Evolutionary conservation across 2,113 vertebrate species (phyloP), one percentile per base, ranked within the genome.

Genomic region (Triplophysa tibetana): DNA sequence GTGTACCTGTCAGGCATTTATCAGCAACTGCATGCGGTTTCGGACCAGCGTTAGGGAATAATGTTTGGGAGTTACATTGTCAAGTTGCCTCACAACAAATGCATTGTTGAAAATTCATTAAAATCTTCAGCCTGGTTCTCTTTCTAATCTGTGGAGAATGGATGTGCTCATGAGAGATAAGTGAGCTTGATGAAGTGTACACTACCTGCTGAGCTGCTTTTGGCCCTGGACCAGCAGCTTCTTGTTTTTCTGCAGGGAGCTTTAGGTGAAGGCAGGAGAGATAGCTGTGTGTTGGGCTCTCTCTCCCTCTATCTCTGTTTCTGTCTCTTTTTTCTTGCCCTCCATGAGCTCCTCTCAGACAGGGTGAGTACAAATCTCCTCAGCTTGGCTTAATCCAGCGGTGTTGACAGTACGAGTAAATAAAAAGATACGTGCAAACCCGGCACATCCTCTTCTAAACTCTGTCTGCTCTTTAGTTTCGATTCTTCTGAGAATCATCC

Each of bases 371-470:
- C 81, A 80, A 75, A 81, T 78, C 83, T 83, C 33, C 79, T 78
- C 80, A 86, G 67, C 69, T 83, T 65, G 86, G 80, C 72, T 83
- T 70, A 82, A 60, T 60, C 33, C 69, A n/a, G 41, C 61, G 68
- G 78, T 62, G 65, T 75, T 86, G 85, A 82, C 77, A 84, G 70
- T 72, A 56, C 38, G 81, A 70, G 83, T 85, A 85, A 85, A 84
- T 81, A 72, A 68, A 80, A 79, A 72, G 66, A 79, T 75, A 60
- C 56, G 82, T 85, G 54, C 45, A 26, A 48, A 24, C 56, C 33
- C 62, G 45, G 38, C 11, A 70, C 54, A 60, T 75, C n/a, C 58
- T 65, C 33, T 60, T 50, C 10, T 68, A 1, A 21, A n/a, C 26
- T 50, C 56, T 63, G 54, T 83, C n/a, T 52, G 38, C 61, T 54